A percentile compares a stretch with the other conserved stretches of the same genome.
Conservation (phyloP, 2,113 vertebrate genomes). For the Microtus richardsoni region DNA sequence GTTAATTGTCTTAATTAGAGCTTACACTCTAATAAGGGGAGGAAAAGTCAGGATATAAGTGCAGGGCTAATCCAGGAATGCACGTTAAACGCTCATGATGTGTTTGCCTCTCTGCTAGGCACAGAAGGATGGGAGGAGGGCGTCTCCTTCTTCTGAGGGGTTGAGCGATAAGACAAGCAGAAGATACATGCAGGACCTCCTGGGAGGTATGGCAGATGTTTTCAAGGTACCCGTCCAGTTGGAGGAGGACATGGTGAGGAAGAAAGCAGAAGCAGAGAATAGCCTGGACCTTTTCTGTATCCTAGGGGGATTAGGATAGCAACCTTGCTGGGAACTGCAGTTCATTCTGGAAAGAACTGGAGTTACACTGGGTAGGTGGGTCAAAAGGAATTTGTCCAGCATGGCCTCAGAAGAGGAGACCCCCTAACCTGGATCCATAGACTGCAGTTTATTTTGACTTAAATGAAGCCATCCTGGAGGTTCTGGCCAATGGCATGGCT, state of each 20-base stretch:
- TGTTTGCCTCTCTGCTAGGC: conserved; percentile 8
- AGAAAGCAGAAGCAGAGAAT: background rate
- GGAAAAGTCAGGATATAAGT: background rate
- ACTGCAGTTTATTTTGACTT: background rate
- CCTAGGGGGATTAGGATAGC: no score
- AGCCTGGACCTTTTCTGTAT: background rate
- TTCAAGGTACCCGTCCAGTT: background rate
- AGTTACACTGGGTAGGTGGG: background rate
- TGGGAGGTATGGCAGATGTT: background rate
- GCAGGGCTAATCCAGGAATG: background rate
- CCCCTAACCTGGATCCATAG: rapidly evolving
- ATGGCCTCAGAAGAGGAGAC: background rate
- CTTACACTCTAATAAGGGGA: conserved; percentile 42
- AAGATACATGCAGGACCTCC: rapidly evolving
- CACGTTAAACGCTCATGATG: conserved; percentile 14
- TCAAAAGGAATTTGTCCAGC: background rate
- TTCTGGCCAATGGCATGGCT: background rate
- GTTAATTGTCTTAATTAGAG: conserved; percentile 73
- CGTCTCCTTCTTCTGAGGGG: background rate
- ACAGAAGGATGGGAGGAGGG: background rate
- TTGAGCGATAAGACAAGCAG: background rate
- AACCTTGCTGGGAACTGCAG: background rate
- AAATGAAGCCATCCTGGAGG: background rate
- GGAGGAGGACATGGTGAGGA: background rate
- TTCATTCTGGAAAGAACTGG: background rate